Percentiles rank a stretch among this genome's conserved stretches.
Evolutionary conservation across 2,113 vertebrate species (phyloP).

Genomic region (Coturnix japonica): DNA sequence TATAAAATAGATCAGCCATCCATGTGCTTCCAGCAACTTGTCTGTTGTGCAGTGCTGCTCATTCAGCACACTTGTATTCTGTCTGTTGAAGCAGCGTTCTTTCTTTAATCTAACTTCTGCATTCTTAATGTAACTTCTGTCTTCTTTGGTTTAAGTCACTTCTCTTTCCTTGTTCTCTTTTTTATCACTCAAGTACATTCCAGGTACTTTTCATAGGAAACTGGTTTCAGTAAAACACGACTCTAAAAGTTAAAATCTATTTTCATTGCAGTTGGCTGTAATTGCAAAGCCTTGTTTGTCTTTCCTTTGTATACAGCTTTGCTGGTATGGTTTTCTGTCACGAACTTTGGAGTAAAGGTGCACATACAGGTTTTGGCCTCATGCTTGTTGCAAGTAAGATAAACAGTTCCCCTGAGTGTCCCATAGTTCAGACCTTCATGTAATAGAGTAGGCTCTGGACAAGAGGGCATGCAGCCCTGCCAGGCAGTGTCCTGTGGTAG

Average conservation of each 20-base stretch:
- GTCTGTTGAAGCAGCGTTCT: slow-evolving; percentile 45
- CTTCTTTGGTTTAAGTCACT: slow-evolving; percentile 34
- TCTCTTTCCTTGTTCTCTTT: slow-evolving; percentile 32
- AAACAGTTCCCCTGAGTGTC: neutral
- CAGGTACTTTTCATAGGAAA: slow-evolving; percentile 35
- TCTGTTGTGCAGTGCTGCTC: neutral
- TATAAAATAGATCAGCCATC: slow-evolving; percentile 6
- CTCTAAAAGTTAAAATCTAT: neutral
- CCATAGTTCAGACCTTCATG: neutral
- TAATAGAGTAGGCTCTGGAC: neutral
- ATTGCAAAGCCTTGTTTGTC: neutral
- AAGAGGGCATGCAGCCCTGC: neutral
- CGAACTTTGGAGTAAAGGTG: neutral
- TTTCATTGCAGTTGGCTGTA: neutral
- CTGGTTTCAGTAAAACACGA: neutral
- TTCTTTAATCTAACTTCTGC: slow-evolving; percentile 49
- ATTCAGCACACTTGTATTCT: slow-evolving; percentile 48
- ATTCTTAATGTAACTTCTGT: slow-evolving; percentile 35
- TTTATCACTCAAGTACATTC: slow-evolving; percentile 48
- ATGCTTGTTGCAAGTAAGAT: neutral
- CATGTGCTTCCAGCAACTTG: neutral
- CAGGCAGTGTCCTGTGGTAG: neutral
- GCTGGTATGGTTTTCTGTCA: neutral
- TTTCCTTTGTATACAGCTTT: neutral
- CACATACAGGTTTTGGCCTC: neutral